Percentiles rank a stretch among this genome's conserved stretches.
These are phyloP conservation scores for Drosophila bunnanda DNA, from an alignment of 2,888 invertebrate species.

Conservation along the genomic window DNA sequence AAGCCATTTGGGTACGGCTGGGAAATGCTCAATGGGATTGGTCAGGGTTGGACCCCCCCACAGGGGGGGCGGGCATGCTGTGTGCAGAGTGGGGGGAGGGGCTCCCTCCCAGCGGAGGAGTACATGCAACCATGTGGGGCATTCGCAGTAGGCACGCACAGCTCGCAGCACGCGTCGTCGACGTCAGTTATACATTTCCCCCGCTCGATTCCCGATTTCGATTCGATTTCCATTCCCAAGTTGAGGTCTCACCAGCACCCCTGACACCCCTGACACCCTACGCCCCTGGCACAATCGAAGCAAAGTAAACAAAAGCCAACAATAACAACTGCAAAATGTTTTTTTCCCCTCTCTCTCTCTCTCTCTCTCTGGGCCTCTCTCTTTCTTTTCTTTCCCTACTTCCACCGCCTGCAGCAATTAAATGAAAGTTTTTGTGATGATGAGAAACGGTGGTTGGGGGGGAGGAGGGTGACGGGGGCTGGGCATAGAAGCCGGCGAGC, in stretches of 20 bases:
- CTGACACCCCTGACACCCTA: slow-evolving; percentile 4
- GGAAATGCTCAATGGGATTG: slow-evolving; percentile 45
- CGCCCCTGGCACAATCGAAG: slow-evolving; percentile 64
- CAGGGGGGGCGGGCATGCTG: background rate
- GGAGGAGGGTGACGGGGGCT: slow-evolving; percentile 3
- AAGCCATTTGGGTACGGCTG: slow-evolving; percentile 66
- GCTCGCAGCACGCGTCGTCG: slow-evolving; percentile 57
- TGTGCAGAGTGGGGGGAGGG: background rate
- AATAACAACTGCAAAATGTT: slow-evolving; percentile 54
- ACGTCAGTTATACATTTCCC: slow-evolving; percentile 46
- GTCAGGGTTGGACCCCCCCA: slow-evolving; percentile 7
- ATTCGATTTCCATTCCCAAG: slow-evolving; percentile 52
- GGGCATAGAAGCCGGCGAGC: slow-evolving; percentile 74
- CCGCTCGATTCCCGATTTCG: slow-evolving; percentile 41
- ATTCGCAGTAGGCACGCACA: slow-evolving; percentile 64
- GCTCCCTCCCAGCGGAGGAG: slow-evolving; percentile 24
- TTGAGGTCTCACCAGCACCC: slow-evolving; percentile 32
- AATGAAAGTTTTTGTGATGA: slow-evolving; percentile 75
- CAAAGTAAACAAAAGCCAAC: slow-evolving; percentile 76
- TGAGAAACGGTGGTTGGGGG: slow-evolving; percentile 15
- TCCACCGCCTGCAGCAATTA: slow-evolving; percentile 63
- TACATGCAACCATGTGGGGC: slow-evolving; percentile 41
- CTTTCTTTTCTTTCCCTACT: slow-evolving; percentile 36
- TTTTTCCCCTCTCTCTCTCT: slow-evolving; percentile 10
- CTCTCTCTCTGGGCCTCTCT: slow-evolving; percentile 5